phyloP scores from a whole-genome alignment of 2,888 invertebrate species.

The Hirudinaria manillensis region DNA sequence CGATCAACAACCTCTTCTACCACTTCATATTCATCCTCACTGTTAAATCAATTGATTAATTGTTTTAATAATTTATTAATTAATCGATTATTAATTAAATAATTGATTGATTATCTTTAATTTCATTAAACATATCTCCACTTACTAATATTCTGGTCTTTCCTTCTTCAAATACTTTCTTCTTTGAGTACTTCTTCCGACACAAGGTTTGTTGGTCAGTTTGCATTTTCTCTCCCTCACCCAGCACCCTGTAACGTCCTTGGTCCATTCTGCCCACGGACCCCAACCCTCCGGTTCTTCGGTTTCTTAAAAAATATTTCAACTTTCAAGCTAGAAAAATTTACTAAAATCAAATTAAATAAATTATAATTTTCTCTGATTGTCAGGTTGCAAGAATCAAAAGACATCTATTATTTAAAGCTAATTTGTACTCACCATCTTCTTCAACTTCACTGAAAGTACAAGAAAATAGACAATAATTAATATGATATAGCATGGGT shows the following conservation, averaged over 20 bases:
- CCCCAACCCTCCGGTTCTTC: slow-evolving; percentile 15
- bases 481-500: no score
- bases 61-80: no score
- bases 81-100: not conserved
- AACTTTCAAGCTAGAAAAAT: not conserved
- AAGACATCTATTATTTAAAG: not conserved
- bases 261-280: slow-evolving; percentile 17
- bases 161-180: slow-evolving; percentile 1
- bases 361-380: no score
- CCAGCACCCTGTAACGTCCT: slow-evolving; percentile 9
- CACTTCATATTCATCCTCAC: not conserved
- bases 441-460: no score
- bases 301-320: not conserved
- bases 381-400: no score
- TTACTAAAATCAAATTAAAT: no score
- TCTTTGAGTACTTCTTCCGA: slow-evolving; percentile 17
- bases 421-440: not conserved
- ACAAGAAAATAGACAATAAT: no score
- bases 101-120: no score
- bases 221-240: not conserved
- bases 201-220: not conserved
- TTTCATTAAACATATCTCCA: no score
- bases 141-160: not conserved
- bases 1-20: not conserved
- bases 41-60: not conserved